These are phyloP conservation scores for Harpegnathos saltator DNA, from an alignment of 1,140 invertebrate genomes.

Conservation along the genomic window DNA sequence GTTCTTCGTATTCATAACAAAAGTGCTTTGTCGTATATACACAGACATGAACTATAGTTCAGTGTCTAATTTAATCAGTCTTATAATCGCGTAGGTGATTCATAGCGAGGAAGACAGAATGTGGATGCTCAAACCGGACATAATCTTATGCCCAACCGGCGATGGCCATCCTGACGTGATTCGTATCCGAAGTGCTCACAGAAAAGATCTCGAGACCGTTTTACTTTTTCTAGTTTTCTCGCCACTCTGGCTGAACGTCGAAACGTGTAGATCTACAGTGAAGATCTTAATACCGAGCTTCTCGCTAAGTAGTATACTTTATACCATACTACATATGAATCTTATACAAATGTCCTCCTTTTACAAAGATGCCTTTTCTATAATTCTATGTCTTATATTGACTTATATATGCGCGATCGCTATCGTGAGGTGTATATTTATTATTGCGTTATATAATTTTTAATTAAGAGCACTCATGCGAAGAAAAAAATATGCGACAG, in stretches of 20 bases:
- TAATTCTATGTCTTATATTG: constrained; percentile 47
- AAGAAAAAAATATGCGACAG: background rate
- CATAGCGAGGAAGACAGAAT: constrained; percentile 80
- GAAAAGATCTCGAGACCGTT: constrained; percentile 72
- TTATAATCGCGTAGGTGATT: constrained; percentile 72
- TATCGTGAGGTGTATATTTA: background rate
- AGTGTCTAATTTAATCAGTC: constrained; percentile 14
- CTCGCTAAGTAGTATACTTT: constrained; percentile 69
- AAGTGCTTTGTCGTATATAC: constrained; percentile 1
- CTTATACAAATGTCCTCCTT: constrained; percentile 44
- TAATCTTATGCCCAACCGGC: constrained; percentile 72
- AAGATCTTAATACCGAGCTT: constrained; percentile 70
- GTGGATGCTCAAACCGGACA: constrained; percentile 71
- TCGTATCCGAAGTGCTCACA: constrained; percentile 76
- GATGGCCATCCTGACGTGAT: constrained; percentile 78
- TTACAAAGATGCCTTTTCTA: constrained; percentile 35
- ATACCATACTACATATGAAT: constrained; percentile 71
- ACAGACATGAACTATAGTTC: background rate
- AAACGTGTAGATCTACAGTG: constrained; percentile 61
- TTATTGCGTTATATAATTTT: background rate
- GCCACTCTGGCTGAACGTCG: constrained; percentile 76
- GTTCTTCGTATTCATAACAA: background rate
- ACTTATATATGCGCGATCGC: constrained; percentile 58
- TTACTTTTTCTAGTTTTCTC: constrained; percentile 73
- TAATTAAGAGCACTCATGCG: background rate